These are phyloP conservation scores for Menura novaehollandiae DNA, from an alignment of 2,113 vertebrate species.

Conservation along the genomic window DNA sequence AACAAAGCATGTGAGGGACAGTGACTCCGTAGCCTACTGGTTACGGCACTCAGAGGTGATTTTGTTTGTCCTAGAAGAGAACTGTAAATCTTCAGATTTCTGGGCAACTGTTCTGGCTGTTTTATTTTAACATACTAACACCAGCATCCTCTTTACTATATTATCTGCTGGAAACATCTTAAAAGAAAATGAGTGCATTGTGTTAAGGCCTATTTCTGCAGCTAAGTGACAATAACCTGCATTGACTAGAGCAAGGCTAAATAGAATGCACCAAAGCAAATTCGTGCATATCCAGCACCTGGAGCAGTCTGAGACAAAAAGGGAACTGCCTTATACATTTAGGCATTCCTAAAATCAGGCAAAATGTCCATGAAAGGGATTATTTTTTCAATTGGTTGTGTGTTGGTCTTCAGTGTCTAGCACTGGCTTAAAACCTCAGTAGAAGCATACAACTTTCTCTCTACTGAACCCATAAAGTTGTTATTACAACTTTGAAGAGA, in stretches of 20 bases:
- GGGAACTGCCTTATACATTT: neutral
- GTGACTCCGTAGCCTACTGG: neutral
- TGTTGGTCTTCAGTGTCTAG: neutral
- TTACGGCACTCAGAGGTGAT: neutral
- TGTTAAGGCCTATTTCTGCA: neutral
- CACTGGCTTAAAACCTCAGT: neutral
- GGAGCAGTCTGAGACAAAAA: neutral
- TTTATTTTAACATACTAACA: neutral
- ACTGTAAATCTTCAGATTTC: neutral
- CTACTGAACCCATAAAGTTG: neutral
- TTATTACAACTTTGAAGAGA: neutral
- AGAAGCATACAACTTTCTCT: neutral
- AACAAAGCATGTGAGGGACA: neutral
- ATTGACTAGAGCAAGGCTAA: fast-evolving
- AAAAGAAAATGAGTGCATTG: neutral
- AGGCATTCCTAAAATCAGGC: neutral
- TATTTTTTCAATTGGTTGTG: neutral
- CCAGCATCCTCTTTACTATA: neutral
- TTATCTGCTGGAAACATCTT: neutral
- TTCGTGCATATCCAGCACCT: neutral
- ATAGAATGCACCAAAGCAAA: neutral
- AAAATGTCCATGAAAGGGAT: neutral
- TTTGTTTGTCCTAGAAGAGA: neutral
- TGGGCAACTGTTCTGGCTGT: neutral
- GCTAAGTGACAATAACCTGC: neutral